Evolutionary conservation across 2,113 vertebrate species (phyloP).

Genomic region (Spheniscus mendiculus): DNA sequence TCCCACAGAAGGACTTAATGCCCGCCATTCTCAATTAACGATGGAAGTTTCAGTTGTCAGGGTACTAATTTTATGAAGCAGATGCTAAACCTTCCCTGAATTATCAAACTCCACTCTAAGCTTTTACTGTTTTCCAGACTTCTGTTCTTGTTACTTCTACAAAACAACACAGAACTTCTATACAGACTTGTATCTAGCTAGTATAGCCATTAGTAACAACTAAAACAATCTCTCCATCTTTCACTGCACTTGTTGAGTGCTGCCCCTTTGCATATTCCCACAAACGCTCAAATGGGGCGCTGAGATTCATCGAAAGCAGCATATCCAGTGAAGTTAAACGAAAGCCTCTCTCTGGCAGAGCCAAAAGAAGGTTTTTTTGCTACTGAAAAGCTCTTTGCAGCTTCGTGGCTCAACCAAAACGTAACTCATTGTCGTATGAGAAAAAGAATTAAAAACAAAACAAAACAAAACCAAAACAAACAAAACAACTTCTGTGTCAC

Average conservation of each 20-base stretch:
- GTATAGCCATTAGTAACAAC: not conserved
- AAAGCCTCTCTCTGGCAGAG: not conserved
- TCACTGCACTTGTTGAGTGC: not conserved
- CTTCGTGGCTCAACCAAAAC: not conserved
- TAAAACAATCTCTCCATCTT: not conserved
- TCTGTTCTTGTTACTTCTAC: not conserved
- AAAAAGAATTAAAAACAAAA: not conserved
- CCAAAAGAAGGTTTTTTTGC: not conserved
- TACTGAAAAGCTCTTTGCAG: not conserved
- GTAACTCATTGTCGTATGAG: not conserved
- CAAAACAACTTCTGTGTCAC: not conserved
- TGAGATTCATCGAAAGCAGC: not conserved
- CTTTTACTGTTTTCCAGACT: not conserved
- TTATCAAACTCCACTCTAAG: not conserved
- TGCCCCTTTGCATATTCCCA: not conserved
- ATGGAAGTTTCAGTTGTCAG: not conserved
- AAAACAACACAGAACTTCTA: not conserved
- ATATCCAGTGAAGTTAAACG: not conserved
- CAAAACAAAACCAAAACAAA: not conserved
- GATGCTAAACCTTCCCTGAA: not conserved
- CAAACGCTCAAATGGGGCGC: fast-evolving
- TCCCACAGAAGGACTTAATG: not conserved
- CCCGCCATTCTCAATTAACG: not conserved
- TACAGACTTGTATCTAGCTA: not conserved
- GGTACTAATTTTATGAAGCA: not conserved